Evolutionary conservation across 30 jellyfish, hydroid and myxozoan species (phyloP), one percentile per base, ranked within the genome.

Genomic region (Chrysaora quinquecirrha): DNA sequence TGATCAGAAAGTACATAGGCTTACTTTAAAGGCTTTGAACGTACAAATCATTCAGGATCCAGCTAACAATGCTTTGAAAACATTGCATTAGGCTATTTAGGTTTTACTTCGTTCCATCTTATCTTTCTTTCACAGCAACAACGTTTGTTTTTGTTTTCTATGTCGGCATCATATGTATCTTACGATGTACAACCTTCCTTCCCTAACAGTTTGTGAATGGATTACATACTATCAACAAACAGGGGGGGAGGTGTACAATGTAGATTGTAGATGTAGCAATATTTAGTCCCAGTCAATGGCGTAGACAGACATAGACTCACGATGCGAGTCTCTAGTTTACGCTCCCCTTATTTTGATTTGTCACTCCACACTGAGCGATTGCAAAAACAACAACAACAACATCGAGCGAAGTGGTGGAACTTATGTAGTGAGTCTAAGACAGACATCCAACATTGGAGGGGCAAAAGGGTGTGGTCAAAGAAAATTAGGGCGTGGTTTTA

Each of bases 181-280:
- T 48, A 74, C 18, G 34, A 23, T 29, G 66, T 64, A 50, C 85
- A 68, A 6, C 92, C 85, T 69, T 58, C 73, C 56, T 68, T 68
- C 71, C 32, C 85, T 82, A 62, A 70, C 92, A 82, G 80, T 82
- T 82, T 68, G 92, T 82, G 85, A 82, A 82, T 7, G 85, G 92
- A 82, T 69, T 48, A 61, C 92, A 82, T 82, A 3, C 68, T 7
- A 25, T 20, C 29, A 10, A 20, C 7, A 16, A 52, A 9, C 24
- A 16, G 25, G 68, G 68, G 68, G 68, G 68, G 29, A 16, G 68
- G 54, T n/a, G n/a, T n/a, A n/a, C n/a, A n/a, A n/a, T n/a, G n/a
- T n/a, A n/a, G n/a, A n/a, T n/a, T n/a, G n/a, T n/a, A n/a, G n/a
- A n/a, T n/a, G n/a, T n/a, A n/a, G n/a, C n/a, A n/a, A n/a, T n/a